These are phyloP conservation scores for Zosterops borbonicus DNA, from an alignment of 2,113 vertebrate genomes.

Conservation along the genomic window DNA sequence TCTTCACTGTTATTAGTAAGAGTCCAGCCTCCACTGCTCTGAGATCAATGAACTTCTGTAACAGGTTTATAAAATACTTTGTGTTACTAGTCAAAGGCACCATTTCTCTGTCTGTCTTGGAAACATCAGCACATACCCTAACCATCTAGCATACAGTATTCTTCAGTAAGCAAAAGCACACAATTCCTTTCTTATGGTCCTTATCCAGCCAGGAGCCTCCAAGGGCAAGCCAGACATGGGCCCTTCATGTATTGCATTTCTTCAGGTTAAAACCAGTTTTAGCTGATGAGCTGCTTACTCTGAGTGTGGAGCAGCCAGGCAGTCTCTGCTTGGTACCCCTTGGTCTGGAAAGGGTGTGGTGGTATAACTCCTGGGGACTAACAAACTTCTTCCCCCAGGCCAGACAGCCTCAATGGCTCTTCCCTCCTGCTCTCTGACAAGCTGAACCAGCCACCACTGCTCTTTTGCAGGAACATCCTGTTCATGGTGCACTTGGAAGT, in stretches of 20 bases:
- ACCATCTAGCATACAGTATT: background rate
- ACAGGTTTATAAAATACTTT: background rate
- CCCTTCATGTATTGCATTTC: background rate
- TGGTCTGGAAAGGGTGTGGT: background rate
- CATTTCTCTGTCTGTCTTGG: background rate
- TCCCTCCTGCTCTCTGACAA: background rate
- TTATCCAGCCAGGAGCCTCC: background rate
- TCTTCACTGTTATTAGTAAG: background rate
- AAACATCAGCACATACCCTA: background rate
- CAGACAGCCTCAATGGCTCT: background rate
- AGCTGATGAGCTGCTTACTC: background rate
- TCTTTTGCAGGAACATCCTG: background rate
- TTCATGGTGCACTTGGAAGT: background rate
- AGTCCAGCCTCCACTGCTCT: background rate
- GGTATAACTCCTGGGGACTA: background rate
- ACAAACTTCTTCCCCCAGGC: background rate
- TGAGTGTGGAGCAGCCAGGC: background rate
- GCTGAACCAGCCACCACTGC: background rate
- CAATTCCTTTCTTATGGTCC: background rate
- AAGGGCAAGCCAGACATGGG: background rate
- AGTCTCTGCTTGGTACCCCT: background rate
- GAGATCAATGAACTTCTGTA: background rate
- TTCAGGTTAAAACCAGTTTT: background rate
- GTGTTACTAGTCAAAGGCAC: conserved; percentile 46
- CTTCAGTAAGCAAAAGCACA: background rate